Evolutionary conservation across 2,888 invertebrate genomes (phyloP).

Genomic region (Megastigmus dorsalis): DNA sequence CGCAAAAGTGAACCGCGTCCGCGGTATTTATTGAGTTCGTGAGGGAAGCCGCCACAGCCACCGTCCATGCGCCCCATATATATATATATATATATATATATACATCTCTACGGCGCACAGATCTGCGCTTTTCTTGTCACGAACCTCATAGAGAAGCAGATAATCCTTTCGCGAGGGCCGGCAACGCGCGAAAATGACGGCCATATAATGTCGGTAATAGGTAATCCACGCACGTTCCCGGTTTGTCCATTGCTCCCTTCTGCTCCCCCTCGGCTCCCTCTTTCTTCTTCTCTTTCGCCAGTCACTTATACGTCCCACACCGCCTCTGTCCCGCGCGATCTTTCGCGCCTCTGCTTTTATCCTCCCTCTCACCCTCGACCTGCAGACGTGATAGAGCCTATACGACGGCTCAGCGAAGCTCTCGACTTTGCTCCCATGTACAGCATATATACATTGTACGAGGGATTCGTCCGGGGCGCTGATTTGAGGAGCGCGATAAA

Average conservation of each 20-base stretch:
- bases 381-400: no score
- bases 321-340: background rate
- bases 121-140: constrained; percentile 38
- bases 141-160: constrained; percentile 49
- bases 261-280: background rate
- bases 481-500: constrained; percentile 38
- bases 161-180: constrained; percentile 43
- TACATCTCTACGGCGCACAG: background rate
- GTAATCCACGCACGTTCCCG: constrained; percentile 53
- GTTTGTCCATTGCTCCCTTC: constrained; percentile 11
- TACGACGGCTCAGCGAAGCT: no score
- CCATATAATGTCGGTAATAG: constrained; percentile 27
- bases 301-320: no score
- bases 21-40: constrained; percentile 52
- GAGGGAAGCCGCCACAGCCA: constrained; percentile 21
- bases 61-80: background rate
- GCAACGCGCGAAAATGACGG: constrained; percentile 39
- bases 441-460: no score
- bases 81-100: background rate
- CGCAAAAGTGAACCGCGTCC: no score
- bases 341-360: constrained; percentile 11
- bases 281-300: background rate
- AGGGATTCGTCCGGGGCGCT: constrained; percentile 16
- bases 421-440: constrained; percentile 10
- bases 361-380: background rate